Conservation (phyloP, 2,113 vertebrate species). For the Lucifuga dentata region DNA sequence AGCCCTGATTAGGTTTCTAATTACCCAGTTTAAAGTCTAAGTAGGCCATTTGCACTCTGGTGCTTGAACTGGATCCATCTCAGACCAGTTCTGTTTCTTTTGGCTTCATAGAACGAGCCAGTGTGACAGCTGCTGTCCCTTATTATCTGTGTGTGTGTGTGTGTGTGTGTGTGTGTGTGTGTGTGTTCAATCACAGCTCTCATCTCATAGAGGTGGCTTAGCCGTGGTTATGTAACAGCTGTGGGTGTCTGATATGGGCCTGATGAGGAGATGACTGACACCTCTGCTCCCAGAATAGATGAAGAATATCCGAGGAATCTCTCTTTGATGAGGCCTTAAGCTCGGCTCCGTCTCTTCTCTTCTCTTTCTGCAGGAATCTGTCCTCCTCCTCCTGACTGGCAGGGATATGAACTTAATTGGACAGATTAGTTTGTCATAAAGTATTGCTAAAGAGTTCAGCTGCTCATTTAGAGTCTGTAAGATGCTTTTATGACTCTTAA, state of each 20-base stretch:
- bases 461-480: constrained; percentile 50
- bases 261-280: constrained; percentile 71
- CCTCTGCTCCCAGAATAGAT: constrained; percentile 67
- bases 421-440: constrained; percentile 59
- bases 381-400: constrained; percentile 47
- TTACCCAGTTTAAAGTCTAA: constrained; percentile 85
- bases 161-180: constrained; percentile 19
- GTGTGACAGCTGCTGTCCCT: constrained; percentile 55
- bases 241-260: constrained; percentile 60
- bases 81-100: constrained; percentile 51
- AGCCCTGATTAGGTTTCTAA: constrained; percentile 83
- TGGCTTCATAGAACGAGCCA: constrained; percentile 32
- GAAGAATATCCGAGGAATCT: constrained; percentile 47
- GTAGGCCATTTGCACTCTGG: constrained; percentile 82
- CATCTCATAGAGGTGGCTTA: constrained; percentile 59
- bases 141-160: constrained; percentile 28
- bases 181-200: constrained; percentile 35
- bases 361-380: constrained; percentile 42
- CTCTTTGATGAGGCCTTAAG: constrained; percentile 65
- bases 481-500: constrained; percentile 19
- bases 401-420: constrained; percentile 65
- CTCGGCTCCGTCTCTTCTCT: constrained; percentile 28
- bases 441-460: constrained; percentile 51
- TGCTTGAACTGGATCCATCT: constrained; percentile 73
- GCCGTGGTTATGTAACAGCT: constrained; percentile 72